These are phyloP conservation scores for Pongo pygmaeus DNA, from an alignment of 2,113 vertebrate species.

Conservation along the genomic window DNA sequence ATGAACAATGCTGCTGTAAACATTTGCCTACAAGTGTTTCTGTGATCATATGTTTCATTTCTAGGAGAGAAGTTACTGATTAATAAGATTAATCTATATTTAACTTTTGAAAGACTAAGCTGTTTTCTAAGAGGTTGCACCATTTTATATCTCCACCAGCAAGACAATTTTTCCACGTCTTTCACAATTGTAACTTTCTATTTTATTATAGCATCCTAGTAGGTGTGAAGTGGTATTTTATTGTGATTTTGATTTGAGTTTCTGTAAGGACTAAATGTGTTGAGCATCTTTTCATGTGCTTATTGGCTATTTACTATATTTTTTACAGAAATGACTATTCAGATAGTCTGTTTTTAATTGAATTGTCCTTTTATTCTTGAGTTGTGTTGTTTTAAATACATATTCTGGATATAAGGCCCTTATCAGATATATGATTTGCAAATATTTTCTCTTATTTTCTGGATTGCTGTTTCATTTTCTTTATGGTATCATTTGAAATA, in stretches of 20 bases:
- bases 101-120: background rate
- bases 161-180: background rate
- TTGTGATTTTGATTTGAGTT: background rate
- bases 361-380: background rate
- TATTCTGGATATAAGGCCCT: background rate
- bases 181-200: background rate
- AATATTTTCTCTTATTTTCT: background rate
- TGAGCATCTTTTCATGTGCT: background rate
- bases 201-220: background rate
- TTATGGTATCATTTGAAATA: background rate
- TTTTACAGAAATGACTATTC: background rate
- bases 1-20: background rate
- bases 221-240: background rate
- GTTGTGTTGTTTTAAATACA: background rate
- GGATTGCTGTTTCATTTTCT: background rate
- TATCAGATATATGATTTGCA: background rate
- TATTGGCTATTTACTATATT: background rate
- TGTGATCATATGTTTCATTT: background rate
- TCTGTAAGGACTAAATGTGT: background rate
- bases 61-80: background rate
- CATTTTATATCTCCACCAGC: background rate
- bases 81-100: background rate
- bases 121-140: background rate
- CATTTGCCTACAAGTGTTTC: background rate
- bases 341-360: background rate